A percentile compares a stretch with the other conserved stretches of the same genome.
These are phyloP conservation scores for Drosophila hamatofila DNA, from an alignment of 2,888 invertebrate species.

Conservation along the genomic window DNA sequence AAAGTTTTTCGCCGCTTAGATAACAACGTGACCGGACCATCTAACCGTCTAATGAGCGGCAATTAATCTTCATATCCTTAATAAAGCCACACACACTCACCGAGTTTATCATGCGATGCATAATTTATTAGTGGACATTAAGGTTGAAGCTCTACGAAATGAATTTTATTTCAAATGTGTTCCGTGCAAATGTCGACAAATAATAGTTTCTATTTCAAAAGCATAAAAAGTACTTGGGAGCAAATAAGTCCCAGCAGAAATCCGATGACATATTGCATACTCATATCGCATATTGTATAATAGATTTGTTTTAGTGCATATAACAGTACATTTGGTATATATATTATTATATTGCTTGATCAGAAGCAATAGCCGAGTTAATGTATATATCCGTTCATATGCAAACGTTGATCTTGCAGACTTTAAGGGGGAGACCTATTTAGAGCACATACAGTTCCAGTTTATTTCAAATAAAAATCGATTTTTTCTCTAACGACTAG, in stretches of 20 bases:
- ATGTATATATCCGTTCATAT: too few relatives aligned
- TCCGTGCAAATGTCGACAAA: not conserved
- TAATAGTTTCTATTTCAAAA: not conserved
- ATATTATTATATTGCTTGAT: not conserved
- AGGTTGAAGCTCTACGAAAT: conserved; percentile 1
- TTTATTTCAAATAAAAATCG: too few relatives aligned
- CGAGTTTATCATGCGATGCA: conserved; percentile 47
- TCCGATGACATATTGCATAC: too few relatives aligned
- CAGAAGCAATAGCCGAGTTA: not conserved
- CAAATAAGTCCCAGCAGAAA: too few relatives aligned
- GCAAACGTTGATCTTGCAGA: too few relatives aligned
- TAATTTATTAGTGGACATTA: conserved; percentile 31
- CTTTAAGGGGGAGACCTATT: too few relatives aligned
- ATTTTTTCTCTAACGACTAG: too few relatives aligned
- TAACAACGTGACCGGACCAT: conserved; percentile 43
- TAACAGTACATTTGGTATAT: too few relatives aligned
- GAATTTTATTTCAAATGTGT: not conserved
- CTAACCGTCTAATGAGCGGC: conserved; percentile 55
- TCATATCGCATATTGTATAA: too few relatives aligned
- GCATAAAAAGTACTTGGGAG: too few relatives aligned
- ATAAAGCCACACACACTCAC: conserved; percentile 13
- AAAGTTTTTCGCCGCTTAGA: conserved; percentile 39
- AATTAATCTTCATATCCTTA: conserved; percentile 57
- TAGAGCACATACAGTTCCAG: not conserved
- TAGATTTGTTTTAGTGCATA: too few relatives aligned